Conservation (phyloP, 1,140 invertebrate genomes). For the Monochamus saltuarius region DNA sequence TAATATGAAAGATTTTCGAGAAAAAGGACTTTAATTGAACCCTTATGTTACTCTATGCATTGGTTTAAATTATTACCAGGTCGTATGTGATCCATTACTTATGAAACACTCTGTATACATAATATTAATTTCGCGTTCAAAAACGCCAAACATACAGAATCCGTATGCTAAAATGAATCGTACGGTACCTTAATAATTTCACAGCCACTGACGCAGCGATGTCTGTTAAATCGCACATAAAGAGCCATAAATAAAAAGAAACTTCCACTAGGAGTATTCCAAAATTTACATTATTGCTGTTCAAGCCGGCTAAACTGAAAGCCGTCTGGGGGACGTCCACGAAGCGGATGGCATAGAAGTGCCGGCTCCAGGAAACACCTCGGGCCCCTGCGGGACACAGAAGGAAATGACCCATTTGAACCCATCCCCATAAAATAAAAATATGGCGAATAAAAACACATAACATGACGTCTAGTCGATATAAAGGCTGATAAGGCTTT, state of each 20-base stretch:
- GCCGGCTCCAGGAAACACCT: slow-evolving; percentile 26
- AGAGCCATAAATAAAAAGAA: slow-evolving; percentile 5
- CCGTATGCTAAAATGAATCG: neutral
- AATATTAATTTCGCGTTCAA: no score
- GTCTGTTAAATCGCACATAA: slow-evolving; percentile 1
- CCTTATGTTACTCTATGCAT: no score
- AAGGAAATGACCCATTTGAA: slow-evolving; percentile 32
- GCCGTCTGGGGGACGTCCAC: slow-evolving; percentile 18
- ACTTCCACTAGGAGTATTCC: neutral
- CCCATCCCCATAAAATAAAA: slow-evolving; percentile 36
- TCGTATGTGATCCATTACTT: no score
- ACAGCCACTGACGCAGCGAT: neutral
- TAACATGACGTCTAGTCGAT: slow-evolving; percentile 33
- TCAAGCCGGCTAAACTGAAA: slow-evolving; percentile 1
- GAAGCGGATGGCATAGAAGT: slow-evolving; percentile 11
- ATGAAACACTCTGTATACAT: no score
- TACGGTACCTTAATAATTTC: slow-evolving; percentile 1
- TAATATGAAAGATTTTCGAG: no score
- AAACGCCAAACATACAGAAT: no score
- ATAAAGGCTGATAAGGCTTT: slow-evolving; percentile 30
- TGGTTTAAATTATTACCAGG: no score
- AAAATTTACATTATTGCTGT: slow-evolving; percentile 22
- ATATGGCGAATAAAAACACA: slow-evolving; percentile 37
- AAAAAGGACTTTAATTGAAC: no score
- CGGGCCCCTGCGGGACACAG: slow-evolving; percentile 22